Evolutionary conservation across 2,113 vertebrate genomes (phyloP).

Genomic region (Limanda limanda): DNA sequence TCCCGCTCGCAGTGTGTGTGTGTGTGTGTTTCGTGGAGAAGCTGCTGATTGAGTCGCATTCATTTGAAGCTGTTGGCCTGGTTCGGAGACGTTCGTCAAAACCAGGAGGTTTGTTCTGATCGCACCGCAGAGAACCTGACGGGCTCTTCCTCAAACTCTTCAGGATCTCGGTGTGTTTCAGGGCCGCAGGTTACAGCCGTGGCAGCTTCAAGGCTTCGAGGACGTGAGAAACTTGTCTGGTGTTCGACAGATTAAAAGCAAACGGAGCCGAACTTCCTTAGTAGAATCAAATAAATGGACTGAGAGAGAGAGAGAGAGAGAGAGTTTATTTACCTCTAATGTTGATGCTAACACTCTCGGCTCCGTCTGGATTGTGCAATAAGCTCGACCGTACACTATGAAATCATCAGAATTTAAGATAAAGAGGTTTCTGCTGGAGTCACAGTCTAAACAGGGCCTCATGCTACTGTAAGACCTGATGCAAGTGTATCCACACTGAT

Average conservation of each 20-base stretch:
- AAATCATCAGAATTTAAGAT: neutral
- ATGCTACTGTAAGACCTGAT: neutral
- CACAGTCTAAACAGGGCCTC: neutral
- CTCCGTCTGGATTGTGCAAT: fast-evolving
- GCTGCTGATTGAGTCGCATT: slow-evolving; percentile 46
- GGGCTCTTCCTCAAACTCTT: neutral
- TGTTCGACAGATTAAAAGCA: slow-evolving; percentile 34
- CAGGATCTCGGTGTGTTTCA: neutral
- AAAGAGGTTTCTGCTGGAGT: neutral
- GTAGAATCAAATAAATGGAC: slow-evolving; percentile 51
- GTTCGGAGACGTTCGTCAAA: slow-evolving; percentile 13
- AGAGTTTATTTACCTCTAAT: neutral
- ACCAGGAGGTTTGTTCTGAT: slow-evolving; percentile 39
- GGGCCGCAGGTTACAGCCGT: neutral
- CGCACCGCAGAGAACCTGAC: neutral
- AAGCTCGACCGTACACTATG: neutral
- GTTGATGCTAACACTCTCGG: neutral
- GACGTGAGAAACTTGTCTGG: neutral
- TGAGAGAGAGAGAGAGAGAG: neutral
- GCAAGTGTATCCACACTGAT: neutral
- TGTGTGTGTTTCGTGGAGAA: slow-evolving; percentile 4
- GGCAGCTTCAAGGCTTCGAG: neutral
- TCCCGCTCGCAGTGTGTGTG: slow-evolving; percentile 42
- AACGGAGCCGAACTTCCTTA: slow-evolving; percentile 66
- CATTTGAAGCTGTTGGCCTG: slow-evolving; percentile 24